These are phyloP conservation scores for Peromyscus leucopus DNA, from an alignment of 2,113 vertebrate species.

Conservation along the genomic window DNA sequence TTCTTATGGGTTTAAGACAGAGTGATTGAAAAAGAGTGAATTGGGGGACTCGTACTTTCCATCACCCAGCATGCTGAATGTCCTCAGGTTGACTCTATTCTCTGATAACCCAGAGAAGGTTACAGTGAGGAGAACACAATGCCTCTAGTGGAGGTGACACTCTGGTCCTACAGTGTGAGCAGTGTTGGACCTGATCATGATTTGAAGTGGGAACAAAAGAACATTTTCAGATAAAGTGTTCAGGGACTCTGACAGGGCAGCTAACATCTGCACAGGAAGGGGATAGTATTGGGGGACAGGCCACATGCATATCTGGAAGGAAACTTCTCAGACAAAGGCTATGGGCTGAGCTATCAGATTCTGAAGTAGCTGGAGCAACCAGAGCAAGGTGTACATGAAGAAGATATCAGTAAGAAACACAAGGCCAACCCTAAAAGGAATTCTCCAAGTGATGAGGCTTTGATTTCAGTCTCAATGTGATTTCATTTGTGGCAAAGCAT, in stretches of 20 bases:
- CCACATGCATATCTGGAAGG: accelerated
- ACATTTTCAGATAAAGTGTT: background rate
- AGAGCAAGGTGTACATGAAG: background rate
- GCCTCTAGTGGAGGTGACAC: background rate
- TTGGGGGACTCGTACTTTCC: background rate
- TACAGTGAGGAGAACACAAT: background rate
- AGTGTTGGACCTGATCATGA: background rate
- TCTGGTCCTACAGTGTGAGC: background rate
- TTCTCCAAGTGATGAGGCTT: no score
- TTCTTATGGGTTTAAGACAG: background rate
- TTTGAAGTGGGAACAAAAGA: background rate
- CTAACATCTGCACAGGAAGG: background rate
- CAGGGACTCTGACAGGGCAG: background rate
- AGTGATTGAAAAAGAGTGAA: background rate
- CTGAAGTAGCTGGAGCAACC: background rate
- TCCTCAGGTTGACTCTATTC: no score
- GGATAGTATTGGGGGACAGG: accelerated
- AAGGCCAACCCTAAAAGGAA: background rate
- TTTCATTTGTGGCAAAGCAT: background rate
- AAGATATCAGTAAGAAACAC: background rate
- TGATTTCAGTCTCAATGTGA: background rate
- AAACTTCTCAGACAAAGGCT: background rate
- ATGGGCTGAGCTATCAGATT: background rate
- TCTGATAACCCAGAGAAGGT: background rate
- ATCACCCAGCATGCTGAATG: background rate